Evolutionary conservation across 2,797 vertebrate genomes (phyloP).

Genomic region (Pygocentrus nattereri): DNA sequence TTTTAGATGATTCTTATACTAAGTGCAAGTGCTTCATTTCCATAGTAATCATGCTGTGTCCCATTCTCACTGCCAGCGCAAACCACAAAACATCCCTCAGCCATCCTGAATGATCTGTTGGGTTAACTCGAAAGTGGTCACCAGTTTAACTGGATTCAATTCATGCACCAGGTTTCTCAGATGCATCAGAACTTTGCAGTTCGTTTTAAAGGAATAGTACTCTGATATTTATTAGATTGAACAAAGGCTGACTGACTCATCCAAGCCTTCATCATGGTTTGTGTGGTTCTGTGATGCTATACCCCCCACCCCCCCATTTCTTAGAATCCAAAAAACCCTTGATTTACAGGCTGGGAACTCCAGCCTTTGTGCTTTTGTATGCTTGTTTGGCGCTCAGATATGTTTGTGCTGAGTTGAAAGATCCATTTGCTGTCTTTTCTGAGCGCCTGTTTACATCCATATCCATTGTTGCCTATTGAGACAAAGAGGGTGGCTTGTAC

Average conservation of each 20-base stretch:
- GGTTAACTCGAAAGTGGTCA: neutral
- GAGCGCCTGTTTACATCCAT: neutral
- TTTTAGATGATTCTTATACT: slow-evolving; percentile 8
- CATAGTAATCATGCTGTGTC: slow-evolving; percentile 5
- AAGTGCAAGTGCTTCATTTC: neutral
- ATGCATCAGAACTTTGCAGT: too few relatives aligned
- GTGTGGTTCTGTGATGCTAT: neutral
- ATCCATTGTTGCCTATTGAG: neutral
- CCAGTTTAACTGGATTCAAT: neutral
- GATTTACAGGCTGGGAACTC: neutral
- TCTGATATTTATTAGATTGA: neutral
- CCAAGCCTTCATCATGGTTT: neutral
- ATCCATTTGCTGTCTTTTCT: neutral
- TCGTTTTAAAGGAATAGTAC: neutral
- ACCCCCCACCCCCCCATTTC: neutral
- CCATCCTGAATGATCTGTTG: neutral
- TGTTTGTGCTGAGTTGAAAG: neutral
- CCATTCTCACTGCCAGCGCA: neutral
- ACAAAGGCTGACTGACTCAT: neutral
- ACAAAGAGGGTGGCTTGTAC: neutral
- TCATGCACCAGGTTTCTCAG: too few relatives aligned
- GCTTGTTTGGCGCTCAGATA: slow-evolving; percentile 4
- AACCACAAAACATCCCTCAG: neutral
- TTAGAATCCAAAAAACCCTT: neutral
- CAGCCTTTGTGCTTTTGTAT: neutral